These are phyloP conservation scores for Phaethornis superciliosus DNA, from an alignment of 2,113 vertebrate genomes.

Conservation along the genomic window DNA sequence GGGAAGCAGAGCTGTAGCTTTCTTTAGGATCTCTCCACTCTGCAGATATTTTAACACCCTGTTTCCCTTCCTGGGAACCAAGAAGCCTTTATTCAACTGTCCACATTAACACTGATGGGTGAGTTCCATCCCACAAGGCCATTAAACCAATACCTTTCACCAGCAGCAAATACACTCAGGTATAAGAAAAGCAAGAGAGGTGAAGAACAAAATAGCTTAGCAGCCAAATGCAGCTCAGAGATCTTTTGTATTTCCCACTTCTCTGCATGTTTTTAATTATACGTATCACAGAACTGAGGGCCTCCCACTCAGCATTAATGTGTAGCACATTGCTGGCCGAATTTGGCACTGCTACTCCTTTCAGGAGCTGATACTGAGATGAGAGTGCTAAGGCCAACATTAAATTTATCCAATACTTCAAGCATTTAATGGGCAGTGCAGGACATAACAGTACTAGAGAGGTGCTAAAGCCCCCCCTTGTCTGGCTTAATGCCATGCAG, in stretches of 20 bases:
- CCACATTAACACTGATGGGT: not conserved
- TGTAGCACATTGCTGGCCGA: not conserved
- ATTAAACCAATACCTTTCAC: not conserved
- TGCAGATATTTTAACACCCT: not conserved
- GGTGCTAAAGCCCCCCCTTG: not conserved
- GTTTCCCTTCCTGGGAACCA: not conserved
- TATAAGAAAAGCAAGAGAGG: not conserved
- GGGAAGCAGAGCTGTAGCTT: not conserved
- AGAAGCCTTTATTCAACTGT: not conserved
- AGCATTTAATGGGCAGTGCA: not conserved
- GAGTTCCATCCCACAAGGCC: not conserved
- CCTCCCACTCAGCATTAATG: constrained; percentile 5
- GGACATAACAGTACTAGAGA: not conserved
- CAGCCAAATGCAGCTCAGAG: not conserved
- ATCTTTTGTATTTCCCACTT: constrained; percentile 32
- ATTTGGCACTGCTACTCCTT: constrained; percentile 1
- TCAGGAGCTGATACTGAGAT: not conserved
- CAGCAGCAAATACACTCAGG: not conserved
- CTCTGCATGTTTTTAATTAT: constrained; percentile 44
- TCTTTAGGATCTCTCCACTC: not conserved
- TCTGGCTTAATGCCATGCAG: not conserved
- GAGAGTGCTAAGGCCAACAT: not conserved
- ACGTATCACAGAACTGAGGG: not conserved
- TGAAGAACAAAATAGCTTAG: not conserved
- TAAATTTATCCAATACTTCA: not conserved